Percentiles rank a stretch among this genome's conserved stretches.
These are phyloP conservation scores for Danaus melanippus DNA, from an alignment of 1,140 invertebrate genomes.

Conservation along the genomic window DNA sequence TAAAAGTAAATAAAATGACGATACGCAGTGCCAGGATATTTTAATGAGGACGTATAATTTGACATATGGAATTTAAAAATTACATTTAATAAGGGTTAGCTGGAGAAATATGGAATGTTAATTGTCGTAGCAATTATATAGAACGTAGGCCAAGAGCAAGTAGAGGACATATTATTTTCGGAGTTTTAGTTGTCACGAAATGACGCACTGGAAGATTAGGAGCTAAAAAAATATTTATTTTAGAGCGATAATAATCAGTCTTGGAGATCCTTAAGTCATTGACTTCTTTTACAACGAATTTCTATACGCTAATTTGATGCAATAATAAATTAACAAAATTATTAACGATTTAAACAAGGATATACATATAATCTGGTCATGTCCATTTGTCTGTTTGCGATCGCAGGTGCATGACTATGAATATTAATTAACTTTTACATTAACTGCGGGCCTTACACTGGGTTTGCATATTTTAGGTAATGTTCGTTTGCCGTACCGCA, in stretches of 20 bases:
- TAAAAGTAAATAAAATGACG: conserved; percentile 12
- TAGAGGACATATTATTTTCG: conserved; percentile 15
- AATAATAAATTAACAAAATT: too few species aligned
- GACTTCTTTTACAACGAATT: too few species aligned
- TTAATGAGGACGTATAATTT: conserved; percentile 11
- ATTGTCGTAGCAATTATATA: conserved; percentile 44
- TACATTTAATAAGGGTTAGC: too few species aligned
- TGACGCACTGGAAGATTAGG: conserved; percentile 7
- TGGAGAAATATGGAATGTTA: conserved; percentile 34
- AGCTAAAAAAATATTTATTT: too few species aligned
- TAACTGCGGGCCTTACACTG: conserved; percentile 29
- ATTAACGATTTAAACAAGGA: too few species aligned
- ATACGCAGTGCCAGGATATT: conserved; percentile 12
- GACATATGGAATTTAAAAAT: conserved; percentile 6
- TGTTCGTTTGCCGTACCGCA: too few species aligned
- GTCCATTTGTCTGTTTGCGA: conserved; percentile 37
- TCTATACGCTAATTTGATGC: too few species aligned
- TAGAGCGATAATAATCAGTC: too few species aligned
- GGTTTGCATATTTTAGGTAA: conserved; percentile 20
- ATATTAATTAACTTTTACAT: conserved; percentile 49
- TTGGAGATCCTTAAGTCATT: too few species aligned
- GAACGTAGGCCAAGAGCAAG: conserved; percentile 26
- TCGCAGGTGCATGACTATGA: conserved; percentile 32
- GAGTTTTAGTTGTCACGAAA: conserved; percentile 21
- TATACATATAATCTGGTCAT: conserved; percentile 28